These are phyloP conservation scores for Phyllotreta cruciferae DNA, from an alignment of 2,888 invertebrate species.

Conservation along the genomic window DNA sequence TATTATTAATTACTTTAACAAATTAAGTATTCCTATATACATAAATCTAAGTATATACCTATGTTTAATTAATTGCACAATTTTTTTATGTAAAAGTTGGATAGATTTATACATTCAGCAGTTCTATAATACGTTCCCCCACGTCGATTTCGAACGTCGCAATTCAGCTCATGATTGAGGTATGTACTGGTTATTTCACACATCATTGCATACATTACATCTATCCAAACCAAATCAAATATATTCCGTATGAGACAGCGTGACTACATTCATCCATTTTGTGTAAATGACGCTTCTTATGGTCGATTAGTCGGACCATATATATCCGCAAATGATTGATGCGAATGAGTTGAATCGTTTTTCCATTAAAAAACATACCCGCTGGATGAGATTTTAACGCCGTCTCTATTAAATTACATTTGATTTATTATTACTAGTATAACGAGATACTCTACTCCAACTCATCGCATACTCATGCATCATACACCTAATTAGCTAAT, in stretches of 20 bases:
- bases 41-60: too few species aligned
- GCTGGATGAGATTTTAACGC: conserved; percentile 41
- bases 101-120: too few species aligned
- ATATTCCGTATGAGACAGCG: conserved; percentile 45
- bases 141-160: too few species aligned
- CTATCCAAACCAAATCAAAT: conserved; percentile 46
- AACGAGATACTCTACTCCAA: too few species aligned
- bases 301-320: conserved; percentile 36
- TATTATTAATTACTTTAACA: too few species aligned
- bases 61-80: too few species aligned
- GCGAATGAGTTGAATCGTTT: conserved; percentile 25
- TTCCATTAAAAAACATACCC: conserved; percentile 51
- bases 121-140: too few species aligned
- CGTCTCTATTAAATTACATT: conserved; percentile 11
- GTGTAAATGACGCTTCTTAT: conserved; percentile 50
- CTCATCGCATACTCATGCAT: too few species aligned
- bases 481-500: too few species aligned
- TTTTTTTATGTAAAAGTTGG: too few species aligned
- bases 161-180: conserved; percentile 45
- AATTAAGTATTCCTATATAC: too few species aligned
- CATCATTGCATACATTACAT: conserved; percentile 54
- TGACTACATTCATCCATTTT: conserved; percentile 50
- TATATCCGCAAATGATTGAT: conserved; percentile 38
- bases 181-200: conserved; percentile 57
- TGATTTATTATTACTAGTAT: too few species aligned